Evolutionary conservation across 2,888 invertebrate genomes (phyloP).

Genomic region (Microdon myrmicae): DNA sequence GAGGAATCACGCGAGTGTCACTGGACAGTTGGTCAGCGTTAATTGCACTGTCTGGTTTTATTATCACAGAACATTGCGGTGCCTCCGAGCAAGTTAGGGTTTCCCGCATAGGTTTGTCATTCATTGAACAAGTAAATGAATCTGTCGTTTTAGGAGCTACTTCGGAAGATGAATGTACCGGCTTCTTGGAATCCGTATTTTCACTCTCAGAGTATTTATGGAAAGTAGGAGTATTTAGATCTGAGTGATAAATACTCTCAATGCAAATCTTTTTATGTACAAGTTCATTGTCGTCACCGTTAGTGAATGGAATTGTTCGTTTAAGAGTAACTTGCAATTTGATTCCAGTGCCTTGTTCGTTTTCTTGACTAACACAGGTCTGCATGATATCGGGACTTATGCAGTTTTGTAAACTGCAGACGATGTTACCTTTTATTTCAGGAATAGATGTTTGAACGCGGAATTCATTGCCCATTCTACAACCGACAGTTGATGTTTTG

Average conservation of each 20-base stretch:
- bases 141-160: not conserved
- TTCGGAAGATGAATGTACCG: not conserved
- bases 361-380: not conserved
- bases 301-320: slow-evolving; percentile 14
- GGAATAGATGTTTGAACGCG: slow-evolving; percentile 1
- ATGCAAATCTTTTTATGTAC: slow-evolving; percentile 15
- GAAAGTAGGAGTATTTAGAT: not conserved
- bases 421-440: slow-evolving; percentile 1
- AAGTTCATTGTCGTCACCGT: not conserved
- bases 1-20: not conserved
- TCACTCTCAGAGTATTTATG: not conserved
- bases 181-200: not conserved
- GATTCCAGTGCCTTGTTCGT: slow-evolving; percentile 1
- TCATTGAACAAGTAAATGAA: too few species aligned
- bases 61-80: too few species aligned
- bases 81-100: too few species aligned
- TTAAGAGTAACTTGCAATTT: slow-evolving; percentile 25
- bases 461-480: slow-evolving; percentile 1
- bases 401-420: slow-evolving; percentile 2
- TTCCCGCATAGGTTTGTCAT: too few species aligned
- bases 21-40: slow-evolving; percentile 5
- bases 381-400: not conserved
- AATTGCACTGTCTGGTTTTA: not conserved
- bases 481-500: not conserved
- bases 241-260: slow-evolving; percentile 1